Conservation (phyloP, 2,888 invertebrate genomes). For the Lasioglossum pauxillum region DNA sequence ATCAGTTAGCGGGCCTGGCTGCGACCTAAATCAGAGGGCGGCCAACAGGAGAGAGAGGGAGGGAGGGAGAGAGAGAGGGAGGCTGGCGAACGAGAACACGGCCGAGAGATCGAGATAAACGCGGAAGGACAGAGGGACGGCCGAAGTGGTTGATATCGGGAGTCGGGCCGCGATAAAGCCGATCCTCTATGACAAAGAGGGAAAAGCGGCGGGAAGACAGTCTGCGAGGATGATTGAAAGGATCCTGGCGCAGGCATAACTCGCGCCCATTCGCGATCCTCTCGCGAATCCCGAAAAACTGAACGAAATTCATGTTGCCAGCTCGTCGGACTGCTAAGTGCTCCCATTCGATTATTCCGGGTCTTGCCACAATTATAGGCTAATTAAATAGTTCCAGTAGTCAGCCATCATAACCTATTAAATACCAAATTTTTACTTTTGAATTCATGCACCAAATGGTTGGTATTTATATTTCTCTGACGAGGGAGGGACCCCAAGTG, state of each 20-base stretch:
- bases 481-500: too few relatives aligned
- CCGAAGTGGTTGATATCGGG: constrained; percentile 58
- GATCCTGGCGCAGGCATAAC: constrained; percentile 12
- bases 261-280: background rate
- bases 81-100: constrained; percentile 56
- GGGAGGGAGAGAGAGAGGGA: constrained; percentile 25
- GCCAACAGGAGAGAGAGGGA: constrained; percentile 4
- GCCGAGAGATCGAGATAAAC: constrained; percentile 61
- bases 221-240: constrained; percentile 39
- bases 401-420: too few relatives aligned
- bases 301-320: background rate
- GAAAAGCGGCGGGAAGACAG: constrained; percentile 43
- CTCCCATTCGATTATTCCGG: too few relatives aligned
- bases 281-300: background rate
- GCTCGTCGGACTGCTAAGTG: too few relatives aligned
- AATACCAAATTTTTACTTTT: too few relatives aligned
- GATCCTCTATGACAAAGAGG: constrained; percentile 61
- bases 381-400: too few relatives aligned
- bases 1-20: constrained; percentile 80
- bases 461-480: too few relatives aligned
- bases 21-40: constrained; percentile 78
- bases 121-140: constrained; percentile 43
- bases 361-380: too few relatives aligned
- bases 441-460: too few relatives aligned
- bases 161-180: constrained; percentile 62